Percentiles rank a stretch among this genome's conserved stretches.
Evolutionary conservation across 2,113 vertebrate genomes (phyloP).

Genomic region (Terrapene triunguis): DNA sequence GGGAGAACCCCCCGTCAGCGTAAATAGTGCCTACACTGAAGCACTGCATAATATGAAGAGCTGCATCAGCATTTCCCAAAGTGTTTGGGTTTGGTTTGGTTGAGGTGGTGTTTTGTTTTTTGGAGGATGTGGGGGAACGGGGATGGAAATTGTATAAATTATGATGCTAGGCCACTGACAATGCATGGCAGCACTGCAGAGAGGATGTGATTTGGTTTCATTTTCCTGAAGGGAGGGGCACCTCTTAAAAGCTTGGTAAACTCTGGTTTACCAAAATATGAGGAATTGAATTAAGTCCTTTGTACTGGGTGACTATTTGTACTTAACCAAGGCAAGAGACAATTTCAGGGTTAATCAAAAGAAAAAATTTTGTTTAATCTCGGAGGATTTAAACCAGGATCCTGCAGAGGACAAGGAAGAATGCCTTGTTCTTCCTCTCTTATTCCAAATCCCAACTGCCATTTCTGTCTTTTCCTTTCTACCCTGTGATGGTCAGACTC

Average conservation of each 20-base stretch:
- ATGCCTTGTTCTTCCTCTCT: background rate
- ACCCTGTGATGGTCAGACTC: background rate
- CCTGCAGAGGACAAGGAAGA: background rate
- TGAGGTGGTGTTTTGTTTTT: too few relatives aligned
- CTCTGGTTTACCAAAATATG: background rate
- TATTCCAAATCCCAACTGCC: background rate
- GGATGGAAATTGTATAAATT: background rate
- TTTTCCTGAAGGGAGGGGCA: background rate
- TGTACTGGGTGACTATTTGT: background rate
- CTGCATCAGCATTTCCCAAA: background rate
- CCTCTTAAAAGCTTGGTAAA: background rate
- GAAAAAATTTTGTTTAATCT: accelerated
- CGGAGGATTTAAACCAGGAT: background rate
- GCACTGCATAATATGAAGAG: accelerated
- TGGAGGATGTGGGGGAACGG: background rate
- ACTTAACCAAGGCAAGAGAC: background rate
- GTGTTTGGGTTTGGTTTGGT: background rate
- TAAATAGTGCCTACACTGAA: background rate
- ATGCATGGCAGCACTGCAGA: background rate
- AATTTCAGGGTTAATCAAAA: background rate
- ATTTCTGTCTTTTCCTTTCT: background rate
- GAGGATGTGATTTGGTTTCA: background rate
- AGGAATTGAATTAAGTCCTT: constrained; percentile 10
- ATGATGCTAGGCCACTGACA: background rate
- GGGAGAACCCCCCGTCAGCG: background rate